These are phyloP conservation scores for Coryphaenoides rupestris DNA, from an alignment of 2,113 vertebrate genomes.

Conservation along the genomic window DNA sequence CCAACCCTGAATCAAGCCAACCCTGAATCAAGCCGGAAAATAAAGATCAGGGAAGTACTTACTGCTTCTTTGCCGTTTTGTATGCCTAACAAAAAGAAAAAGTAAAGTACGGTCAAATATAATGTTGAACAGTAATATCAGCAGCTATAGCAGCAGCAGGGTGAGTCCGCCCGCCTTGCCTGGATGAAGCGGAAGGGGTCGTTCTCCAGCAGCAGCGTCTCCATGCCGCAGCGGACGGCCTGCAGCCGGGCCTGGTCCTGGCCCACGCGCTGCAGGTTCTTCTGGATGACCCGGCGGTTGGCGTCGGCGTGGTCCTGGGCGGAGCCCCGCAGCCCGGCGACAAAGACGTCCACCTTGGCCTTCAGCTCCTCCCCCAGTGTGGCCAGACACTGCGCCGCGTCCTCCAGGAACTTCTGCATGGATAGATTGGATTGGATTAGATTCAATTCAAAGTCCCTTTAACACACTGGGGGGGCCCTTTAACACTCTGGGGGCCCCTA, in stretches of 20 bases:
- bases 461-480: too few relatives aligned
- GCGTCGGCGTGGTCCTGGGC: conserved; percentile 29
- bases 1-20: too few relatives aligned
- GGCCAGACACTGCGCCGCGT: conserved; percentile 46
- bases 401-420: conserved; percentile 56
- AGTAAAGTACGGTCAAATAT: background rate
- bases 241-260: conserved; percentile 61
- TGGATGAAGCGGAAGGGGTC: conserved; percentile 69
- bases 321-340: conserved; percentile 36
- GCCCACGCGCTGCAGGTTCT: conserved; percentile 54
- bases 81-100: conserved; percentile 42
- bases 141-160: background rate
- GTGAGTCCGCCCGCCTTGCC: conserved; percentile 29
- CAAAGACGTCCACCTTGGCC: conserved; percentile 46
- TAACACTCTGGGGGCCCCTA: too few relatives aligned
- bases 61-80: conserved; percentile 59
- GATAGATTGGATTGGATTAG: background rate
- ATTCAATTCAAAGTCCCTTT: too few relatives aligned
- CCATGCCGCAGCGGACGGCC: conserved; percentile 51
- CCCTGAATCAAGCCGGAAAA: too few relatives aligned
- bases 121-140: background rate
- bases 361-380: conserved; percentile 45
- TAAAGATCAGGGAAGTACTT: conserved; percentile 12
- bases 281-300: conserved; percentile 47
- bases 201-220: conserved; percentile 56